Evolutionary conservation across 2,888 invertebrate genomes (phyloP), one percentile per base, ranked within the genome.

Genomic region (Leptopterna dolabrata): DNA sequence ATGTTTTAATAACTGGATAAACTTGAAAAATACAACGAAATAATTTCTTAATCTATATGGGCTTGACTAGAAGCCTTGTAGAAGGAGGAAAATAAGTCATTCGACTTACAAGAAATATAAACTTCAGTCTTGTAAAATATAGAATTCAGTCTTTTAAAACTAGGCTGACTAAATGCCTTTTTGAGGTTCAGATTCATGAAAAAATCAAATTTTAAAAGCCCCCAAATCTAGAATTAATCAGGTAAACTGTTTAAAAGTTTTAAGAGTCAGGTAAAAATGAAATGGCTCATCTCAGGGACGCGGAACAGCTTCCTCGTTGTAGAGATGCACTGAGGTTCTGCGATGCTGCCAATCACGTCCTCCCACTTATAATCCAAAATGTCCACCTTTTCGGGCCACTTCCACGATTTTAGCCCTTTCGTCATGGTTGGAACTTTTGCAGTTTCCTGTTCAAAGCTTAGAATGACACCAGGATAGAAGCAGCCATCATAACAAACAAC

Each of bases 391-490:
- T 87, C 88, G 16, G 87, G 88, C 88, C 87, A 87, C 63, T 87
- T 88, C 88, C 88, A 88, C 55, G 83, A 88, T 70, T 88, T 88
- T 55, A 87, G 78, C n/a, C 86, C 41, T 76, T 88, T 83, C n/a
- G 78, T 45, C 88, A 87, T 88, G 14, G 88, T 86, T 0, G 86
- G 29, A 16, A 88, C 76, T 29, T 81, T 85, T 43, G 85, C 71
- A 7, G 84, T 84, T 19, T 87, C 73, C 36, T 70, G 47, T 16
- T 70, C 27, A 63, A 87, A 55, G 81, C 63, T 63, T 36, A 81
- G n/a, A n/a, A n/a, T n/a, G n/a, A n/a, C n/a, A n/a, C n/a, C n/a
- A n/a, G n/a, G n/a, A n/a, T n/a, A n/a, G n/a, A n/a, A n/a, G 43
- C 70, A 45, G 14, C 76, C 83, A 29, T 87, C 87, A 83, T 87